Evolutionary conservation across 2,797 vertebrate species (phyloP).

Genomic region (Platyrinchus mystaceus): DNA sequence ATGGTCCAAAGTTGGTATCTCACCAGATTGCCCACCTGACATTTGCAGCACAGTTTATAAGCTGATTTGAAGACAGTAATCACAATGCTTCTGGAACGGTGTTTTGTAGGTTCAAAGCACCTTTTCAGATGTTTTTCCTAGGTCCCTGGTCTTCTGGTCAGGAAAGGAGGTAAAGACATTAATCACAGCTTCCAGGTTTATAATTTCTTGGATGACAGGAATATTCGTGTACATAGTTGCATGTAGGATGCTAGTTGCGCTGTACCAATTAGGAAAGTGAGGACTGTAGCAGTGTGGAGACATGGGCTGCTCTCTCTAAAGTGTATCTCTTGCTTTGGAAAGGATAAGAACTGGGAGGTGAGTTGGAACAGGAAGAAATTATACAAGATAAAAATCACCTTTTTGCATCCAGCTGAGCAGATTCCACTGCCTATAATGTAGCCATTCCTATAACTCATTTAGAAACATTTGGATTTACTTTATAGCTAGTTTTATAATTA

Average conservation of each 20-base stretch:
- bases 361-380: neutral
- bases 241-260: neutral
- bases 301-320: rapidly evolving
- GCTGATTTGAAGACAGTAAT: neutral
- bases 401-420: neutral
- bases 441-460: neutral
- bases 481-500: neutral
- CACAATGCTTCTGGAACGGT: neutral
- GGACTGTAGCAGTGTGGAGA: rapidly evolving
- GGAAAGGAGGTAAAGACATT: neutral
- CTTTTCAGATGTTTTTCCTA: neutral
- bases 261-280: neutral
- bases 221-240: neutral
- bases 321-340: neutral
- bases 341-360: neutral
- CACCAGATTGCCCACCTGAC: neutral
- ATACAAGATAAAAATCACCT: neutral
- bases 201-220: neutral
- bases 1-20: neutral
- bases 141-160: neutral
- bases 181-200: neutral
- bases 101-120: neutral
- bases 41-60: neutral
- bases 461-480: neutral
- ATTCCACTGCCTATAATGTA: neutral